Percentiles rank a stretch among this genome's conserved stretches.
Conservation (phyloP, 2,797 vertebrate species). For the Harpagifer antarcticus region DNA sequence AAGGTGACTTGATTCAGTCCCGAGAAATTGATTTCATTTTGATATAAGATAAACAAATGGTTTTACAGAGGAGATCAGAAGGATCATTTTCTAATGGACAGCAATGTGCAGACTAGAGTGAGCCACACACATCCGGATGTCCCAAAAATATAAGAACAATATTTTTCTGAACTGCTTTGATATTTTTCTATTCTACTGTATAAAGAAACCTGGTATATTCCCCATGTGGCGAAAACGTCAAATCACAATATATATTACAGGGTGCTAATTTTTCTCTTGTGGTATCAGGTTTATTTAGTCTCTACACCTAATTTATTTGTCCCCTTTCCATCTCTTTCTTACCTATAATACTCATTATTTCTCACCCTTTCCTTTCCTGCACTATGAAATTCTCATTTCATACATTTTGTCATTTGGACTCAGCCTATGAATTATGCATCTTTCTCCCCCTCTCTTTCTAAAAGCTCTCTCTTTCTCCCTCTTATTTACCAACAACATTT, state of each 20-base stretch:
- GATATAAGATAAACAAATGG: not conserved
- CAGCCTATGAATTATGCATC: slow-evolving; percentile 91
- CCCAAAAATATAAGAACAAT: not conserved
- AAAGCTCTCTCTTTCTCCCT: too few species aligned
- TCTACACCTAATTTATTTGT: slow-evolving; percentile 82
- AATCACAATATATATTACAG: slow-evolving; percentile 73
- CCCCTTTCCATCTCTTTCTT: slow-evolving; percentile 28
- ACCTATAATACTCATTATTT: slow-evolving; percentile 52
- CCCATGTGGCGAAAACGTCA: not conserved
- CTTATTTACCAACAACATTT: slow-evolving; percentile 88
- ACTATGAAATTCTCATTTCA: slow-evolving; percentile 94
- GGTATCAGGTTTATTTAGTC: slow-evolving; percentile 72
- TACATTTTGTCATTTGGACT: slow-evolving; percentile 91
- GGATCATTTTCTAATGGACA: not conserved
- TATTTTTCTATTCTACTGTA: not conserved
- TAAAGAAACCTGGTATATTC: not conserved
- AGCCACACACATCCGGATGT: not conserved
- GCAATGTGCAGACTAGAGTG: not conserved
- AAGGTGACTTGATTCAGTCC: slow-evolving; percentile 55
- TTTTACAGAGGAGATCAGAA: not conserved
- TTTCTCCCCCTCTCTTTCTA: slow-evolving; percentile 3
- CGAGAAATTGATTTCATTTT: not conserved
- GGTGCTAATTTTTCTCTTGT: slow-evolving; percentile 86
- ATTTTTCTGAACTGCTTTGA: not conserved
- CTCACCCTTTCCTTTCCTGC: slow-evolving; percentile 50